Base-by-base conservation (phyloP, 2,113 vertebrate species). In the Elanoides forficatus region DNA sequence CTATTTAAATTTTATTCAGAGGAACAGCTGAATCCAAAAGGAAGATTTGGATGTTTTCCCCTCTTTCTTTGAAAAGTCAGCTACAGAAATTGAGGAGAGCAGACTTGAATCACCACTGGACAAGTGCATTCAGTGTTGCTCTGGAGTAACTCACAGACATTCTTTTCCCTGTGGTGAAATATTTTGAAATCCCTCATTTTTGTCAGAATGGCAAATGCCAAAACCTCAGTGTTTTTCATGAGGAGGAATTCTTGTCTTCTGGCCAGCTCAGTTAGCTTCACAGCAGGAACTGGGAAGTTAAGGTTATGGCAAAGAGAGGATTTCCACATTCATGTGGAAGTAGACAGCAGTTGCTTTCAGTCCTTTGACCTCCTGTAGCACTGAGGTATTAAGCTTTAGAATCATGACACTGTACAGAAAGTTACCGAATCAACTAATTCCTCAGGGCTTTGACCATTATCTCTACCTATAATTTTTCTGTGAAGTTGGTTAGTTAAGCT, bases 201-300 rank as follows among this genome's bases (percentile, higher is more conserved):
- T 94, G 59, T 94, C 81, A 94, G 90, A 91, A 96, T 93, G 90
- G 48, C 40, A 96, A 96, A 96, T 76, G 92, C 93, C 93, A 96
- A 97, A 96, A 96, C 93, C 92, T 94, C 95, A 82, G 48, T 88
- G 62, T 90, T 94, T 96, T 93, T 85, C 8, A 0, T 72, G 87
- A 82, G 53, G 73, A 90, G 27, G 74, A 91, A 93, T 96, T 95
- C 84, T 82, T 96, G 96, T 96, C 66, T 87, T 75, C 58, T 68
- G 48, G 70, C 93, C 96, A 96, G 85, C 78, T 89, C 89, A 63
- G 91, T 91, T 79, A 96, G 60, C 88, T 92, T 93, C 95, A 38
- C 45, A 92, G 91, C 43, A 85, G 92, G 65, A 86, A 75, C 25
- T 81, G 62, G 88, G 76, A 94, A 97, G 58, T 80, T 75, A 91